phyloP scores from a whole-genome alignment of 2,888 invertebrate species.

The Ectemnius lituratus region DNA sequence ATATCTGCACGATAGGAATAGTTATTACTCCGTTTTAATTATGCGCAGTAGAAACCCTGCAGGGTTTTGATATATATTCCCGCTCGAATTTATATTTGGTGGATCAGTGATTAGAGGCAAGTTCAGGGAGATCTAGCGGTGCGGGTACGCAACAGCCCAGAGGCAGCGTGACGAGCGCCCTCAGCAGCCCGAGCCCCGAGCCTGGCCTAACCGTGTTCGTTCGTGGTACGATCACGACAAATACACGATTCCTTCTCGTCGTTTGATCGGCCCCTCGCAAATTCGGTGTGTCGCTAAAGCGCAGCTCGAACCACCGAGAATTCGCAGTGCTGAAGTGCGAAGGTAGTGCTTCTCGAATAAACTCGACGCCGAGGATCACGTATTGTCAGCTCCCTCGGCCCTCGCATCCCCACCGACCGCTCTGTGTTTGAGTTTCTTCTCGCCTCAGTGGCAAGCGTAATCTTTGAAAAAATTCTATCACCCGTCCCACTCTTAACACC shows the following conservation, averaged over 20 bases:
- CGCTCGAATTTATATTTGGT: no score
- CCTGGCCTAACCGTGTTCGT: conserved; percentile 62
- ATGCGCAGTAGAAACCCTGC: no score
- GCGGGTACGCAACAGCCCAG: no score
- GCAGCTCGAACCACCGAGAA: conserved; percentile 26
- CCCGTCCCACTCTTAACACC: no score
- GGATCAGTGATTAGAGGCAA: no score
- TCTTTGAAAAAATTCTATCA: conserved; percentile 10
- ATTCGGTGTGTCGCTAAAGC: background rate
- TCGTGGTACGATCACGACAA: conserved; percentile 43
- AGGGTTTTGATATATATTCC: no score
- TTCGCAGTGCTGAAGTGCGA: conserved; percentile 29
- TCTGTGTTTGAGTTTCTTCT: conserved; percentile 25
- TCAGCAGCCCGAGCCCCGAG: conserved; percentile 42
- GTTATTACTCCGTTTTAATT: no score
- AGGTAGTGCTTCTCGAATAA: conserved; percentile 34
- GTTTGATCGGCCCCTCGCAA: conserved; percentile 19
- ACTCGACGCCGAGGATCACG: background rate
- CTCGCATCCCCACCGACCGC: conserved; percentile 36
- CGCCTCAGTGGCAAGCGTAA: conserved; percentile 30
- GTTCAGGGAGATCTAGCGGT: no score
- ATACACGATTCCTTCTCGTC: conserved; percentile 50
- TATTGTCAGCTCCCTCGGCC: conserved; percentile 30
- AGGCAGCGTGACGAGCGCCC: conserved; percentile 35
- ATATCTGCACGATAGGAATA: no score